Base-by-base conservation (phyloP, 2,113 vertebrate species). In the Hippocampus mohnikei region DNA sequence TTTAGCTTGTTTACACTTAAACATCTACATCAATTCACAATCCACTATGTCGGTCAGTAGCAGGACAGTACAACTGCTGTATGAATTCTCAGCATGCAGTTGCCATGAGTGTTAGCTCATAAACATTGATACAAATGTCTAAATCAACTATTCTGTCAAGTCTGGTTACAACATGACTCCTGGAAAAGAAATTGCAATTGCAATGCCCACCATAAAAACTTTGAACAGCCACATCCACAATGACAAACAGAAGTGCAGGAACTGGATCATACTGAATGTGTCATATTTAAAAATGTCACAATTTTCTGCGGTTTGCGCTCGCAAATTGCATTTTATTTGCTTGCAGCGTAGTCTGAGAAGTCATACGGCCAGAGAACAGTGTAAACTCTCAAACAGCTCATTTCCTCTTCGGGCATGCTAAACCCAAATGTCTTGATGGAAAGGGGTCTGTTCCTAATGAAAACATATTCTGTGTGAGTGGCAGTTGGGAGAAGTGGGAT, bases 381-480 rank as follows among this genome's bases (percentile, higher is more conserved):
- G 77, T 82, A 85, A 85, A 86, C 81, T 87, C 78, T 81, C 66
- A 83, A 82, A 85, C 55, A 85, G 84, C 85, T 89, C 59, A 90
- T 90, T 92, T 92, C 90, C 88, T 88, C 84, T 84, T 84, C 62
- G 77, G 82, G 83, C 81, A 79, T 29, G 53, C 80, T 82, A 63
- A 86, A 87, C 88, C 82, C 78, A 80, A 80, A 80, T 76, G 81
- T 79, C 82, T 90, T 85, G 89, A 85, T 91, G 89, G 88, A 86
- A 79, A 82, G 73, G 40, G 82, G 75, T 81, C 83, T 64, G 3
- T 74, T 82, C 77, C 72, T 77, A 86, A 91, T 90, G 84, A 91
- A 91, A 90, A 90, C 81, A 81, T 78, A 84, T 84, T 89, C 76
- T 27, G 13, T 75, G 70, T 82, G 88, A 91, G 82, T 87, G 88